Evolutionary conservation across 1,140 invertebrate genomes (phyloP), one percentile per base, ranked within the genome.

Genomic region (Procambarus clarkii): DNA sequence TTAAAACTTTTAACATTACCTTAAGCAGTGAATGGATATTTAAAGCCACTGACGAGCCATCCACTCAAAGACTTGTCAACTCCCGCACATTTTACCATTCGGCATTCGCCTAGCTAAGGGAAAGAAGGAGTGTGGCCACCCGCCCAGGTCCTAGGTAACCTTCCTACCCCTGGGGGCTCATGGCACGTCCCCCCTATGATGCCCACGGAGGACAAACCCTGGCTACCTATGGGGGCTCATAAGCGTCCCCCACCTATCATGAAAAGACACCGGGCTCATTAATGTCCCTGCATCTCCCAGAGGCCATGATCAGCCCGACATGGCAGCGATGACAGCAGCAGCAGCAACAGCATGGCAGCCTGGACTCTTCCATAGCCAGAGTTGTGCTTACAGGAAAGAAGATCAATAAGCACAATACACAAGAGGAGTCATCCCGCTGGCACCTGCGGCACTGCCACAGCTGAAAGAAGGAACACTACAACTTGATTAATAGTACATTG

Each of bases 401-500:
- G 69, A n/a, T 74, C n/a, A 34, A 74, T 74, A 74, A 74, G 69
- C 69, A 74, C n/a, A 34, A 74, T 74, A 74, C 64, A 69, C 13
- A 74, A 34, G 69, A 9, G 21, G 69, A n/a, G 69, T 74, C 69
- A 74, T 34, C 69, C 8, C 69, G 34, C 69, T 11, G 11, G n/a
- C n/a, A 44, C 69, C 69, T 34, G 69, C 69, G 7, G 69, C 69
- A 11, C 24, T 74, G 24, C 69, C 69, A 74, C 69, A 74, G 69
- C 69, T 74, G 69, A 74, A 74, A 74, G 69, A 74, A 74, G 69
- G 69, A 74, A 74, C 69, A 74, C 69, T 74, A 9, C 69, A 74
- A 74, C 69, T 24, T 21, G 21, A 74, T 74, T 74, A 74, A 34
- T 21, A 64, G 24, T 74, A 74, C 4, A 74, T 69, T 15, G 4